Evolutionary conservation across 1,140 invertebrate genomes (phyloP).

Genomic region (Periplaneta americana): DNA sequence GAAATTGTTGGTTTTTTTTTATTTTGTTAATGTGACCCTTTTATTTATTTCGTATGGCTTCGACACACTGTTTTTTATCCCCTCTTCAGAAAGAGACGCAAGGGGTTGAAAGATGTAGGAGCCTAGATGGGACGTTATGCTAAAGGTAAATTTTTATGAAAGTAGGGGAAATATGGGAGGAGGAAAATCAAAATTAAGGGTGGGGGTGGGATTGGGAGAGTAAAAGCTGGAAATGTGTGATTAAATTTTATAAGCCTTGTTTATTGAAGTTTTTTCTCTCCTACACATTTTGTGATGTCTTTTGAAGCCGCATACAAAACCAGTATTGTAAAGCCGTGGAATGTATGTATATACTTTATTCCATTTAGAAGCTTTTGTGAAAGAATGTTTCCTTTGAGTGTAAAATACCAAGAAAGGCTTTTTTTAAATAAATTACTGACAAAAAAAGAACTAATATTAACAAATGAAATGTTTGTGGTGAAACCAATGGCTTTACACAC

Average conservation of each 20-base stretch:
- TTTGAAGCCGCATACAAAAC: neutral
- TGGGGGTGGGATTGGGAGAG: too few relatives aligned
- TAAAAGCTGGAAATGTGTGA: neutral
- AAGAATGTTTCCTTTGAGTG: neutral
- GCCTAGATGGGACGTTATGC: neutral
- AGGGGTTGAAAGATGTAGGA: neutral
- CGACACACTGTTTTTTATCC: neutral
- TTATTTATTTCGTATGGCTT: neutral
- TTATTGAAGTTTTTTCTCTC: neutral
- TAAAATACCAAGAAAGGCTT: neutral
- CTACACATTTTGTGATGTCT: neutral
- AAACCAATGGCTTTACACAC: too few relatives aligned
- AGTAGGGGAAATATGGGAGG: neutral
- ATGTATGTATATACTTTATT: neutral
- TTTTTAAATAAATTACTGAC: too few relatives aligned
- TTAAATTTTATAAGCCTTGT: neutral
- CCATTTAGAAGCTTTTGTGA: neutral
- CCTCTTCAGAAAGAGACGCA: neutral
- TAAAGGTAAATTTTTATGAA: neutral
- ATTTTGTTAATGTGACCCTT: neutral
- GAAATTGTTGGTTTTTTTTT: neutral
- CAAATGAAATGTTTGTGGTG: too few relatives aligned
- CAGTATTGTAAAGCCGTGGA: neutral
- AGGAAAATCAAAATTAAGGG: neutral
- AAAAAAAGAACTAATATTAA: too few relatives aligned